Evolutionary conservation across 2,113 vertebrate genomes (phyloP), one percentile per base, ranked within the genome.

Genomic region (Chloropsis hardwickii): DNA sequence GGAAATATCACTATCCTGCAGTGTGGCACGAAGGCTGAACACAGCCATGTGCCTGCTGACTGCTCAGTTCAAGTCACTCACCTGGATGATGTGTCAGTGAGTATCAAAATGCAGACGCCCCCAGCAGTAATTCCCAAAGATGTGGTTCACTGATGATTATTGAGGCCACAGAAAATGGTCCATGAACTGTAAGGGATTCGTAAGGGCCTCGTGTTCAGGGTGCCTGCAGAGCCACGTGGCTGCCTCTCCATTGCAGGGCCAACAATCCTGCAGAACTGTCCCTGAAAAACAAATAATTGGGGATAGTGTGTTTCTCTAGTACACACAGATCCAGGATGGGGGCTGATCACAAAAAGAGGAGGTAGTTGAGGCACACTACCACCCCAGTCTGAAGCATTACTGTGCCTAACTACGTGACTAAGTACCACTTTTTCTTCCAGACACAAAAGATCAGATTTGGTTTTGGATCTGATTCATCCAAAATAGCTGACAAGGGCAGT

Each of bases 401-500:
- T 54, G 22, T 61, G 45, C 51, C 70, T 54, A 64, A 45, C 57
- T 81, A 81, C 37, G 18, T 82, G 53, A 60, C 69, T 87, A 53
- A 90, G 24, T 37, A 28, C 48, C 37, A 13, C 39, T 69, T 64
- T 92, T 90, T 72, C 74, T 82, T 81, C 29, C 86, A 83, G 71
- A 80, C 47, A 42, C 1, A 0, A 62, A 74, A 85, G 70, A 47
- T 94, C 71, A 42, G 61, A 91, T 88, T 90, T 93, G 76, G 16
- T 21, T 72, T 78, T 72, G 69, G 45, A 76, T 82, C 45, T 92
- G 64, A 89, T 89, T 96, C 62, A 94, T 82, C 51, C 57, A 79
- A 73, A 90, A 91, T 35, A 91, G 71, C 74, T 85, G 88, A 93
- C 86, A 93, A 82, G 42, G 56, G 82, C 69, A 90, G 53, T 96